Evolutionary conservation across 2,113 vertebrate species (phyloP).

Genomic region (Cryptotis parvus): DNA sequence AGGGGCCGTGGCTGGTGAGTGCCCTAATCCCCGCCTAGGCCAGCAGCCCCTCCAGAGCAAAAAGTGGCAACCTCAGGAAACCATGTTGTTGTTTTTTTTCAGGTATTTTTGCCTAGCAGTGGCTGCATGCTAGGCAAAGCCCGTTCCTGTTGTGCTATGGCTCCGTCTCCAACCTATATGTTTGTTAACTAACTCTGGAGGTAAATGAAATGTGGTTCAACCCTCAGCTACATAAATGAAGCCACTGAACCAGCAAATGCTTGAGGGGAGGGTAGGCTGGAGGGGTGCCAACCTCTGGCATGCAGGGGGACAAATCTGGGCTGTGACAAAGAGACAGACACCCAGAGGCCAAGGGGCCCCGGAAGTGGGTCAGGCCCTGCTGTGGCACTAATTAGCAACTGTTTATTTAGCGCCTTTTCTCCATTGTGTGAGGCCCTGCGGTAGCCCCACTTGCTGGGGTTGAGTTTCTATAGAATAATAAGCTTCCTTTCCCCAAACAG

Average conservation of each 20-base stretch:
- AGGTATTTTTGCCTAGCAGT: too few species aligned
- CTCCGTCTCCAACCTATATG: too few species aligned
- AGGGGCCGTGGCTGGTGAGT: too few species aligned
- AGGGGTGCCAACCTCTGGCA: neutral
- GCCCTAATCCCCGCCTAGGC: too few species aligned
- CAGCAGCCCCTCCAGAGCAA: too few species aligned
- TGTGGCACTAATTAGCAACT: constrained; percentile 54
- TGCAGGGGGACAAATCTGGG: neutral
- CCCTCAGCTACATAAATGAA: neutral
- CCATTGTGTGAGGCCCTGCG: neutral
- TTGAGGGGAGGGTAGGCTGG: neutral
- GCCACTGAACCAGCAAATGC: constrained; percentile 16
- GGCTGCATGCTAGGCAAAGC: too few species aligned
- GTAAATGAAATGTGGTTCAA: neutral
- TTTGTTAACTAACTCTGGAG: neutral
- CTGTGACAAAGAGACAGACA: neutral
- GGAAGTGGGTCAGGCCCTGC: constrained; percentile 61
- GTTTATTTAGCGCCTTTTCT: constrained; percentile 30
- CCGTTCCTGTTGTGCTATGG: accelerated
- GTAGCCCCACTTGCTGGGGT: constrained; percentile 32
- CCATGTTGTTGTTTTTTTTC: too few species aligned
- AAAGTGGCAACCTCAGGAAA: too few species aligned
- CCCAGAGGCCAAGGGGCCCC: neutral
- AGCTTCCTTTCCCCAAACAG: constrained; percentile 28
- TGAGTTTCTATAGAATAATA: constrained; percentile 34